Conservation (phyloP, 2,797 vertebrate species). For the Odontamblyopus lacepedii region DNA sequence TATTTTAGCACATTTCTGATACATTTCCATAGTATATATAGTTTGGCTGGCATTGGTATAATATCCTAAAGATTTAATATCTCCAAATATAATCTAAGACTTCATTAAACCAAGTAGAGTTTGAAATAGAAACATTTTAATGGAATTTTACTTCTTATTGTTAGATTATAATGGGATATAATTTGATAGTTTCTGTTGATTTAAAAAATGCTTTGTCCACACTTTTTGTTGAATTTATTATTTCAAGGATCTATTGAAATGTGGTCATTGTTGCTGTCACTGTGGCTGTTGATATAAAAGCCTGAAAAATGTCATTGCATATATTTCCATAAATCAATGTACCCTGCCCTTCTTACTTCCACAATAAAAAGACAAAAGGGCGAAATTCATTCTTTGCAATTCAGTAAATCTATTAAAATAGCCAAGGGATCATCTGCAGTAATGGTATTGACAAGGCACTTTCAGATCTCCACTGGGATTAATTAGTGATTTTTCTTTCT, state of each 20-base stretch:
- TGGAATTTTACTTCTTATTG: background rate
- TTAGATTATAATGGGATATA: background rate
- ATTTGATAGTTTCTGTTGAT: slow-evolving; percentile 7
- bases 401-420: slow-evolving; percentile 16
- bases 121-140: background rate
- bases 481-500: slow-evolving; percentile 3
- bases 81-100: too few relatives aligned
- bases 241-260: slow-evolving; percentile 29
- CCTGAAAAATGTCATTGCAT: slow-evolving; percentile 57
- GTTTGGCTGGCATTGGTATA: too few relatives aligned
- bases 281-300: slow-evolving; percentile 49
- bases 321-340: slow-evolving; percentile 68
- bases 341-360: slow-evolving; percentile 17
- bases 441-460: slow-evolving; percentile 9
- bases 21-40: too few relatives aligned
- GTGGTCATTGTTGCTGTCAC: slow-evolving; percentile 53
- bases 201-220: slow-evolving; percentile 27
- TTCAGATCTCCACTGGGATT: slow-evolving; percentile 1
- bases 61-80: too few relatives aligned
- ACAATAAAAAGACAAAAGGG: slow-evolving; percentile 43
- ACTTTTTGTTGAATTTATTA: slow-evolving; percentile 22
- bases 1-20: too few relatives aligned
- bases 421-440: slow-evolving; percentile 15
- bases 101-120: too few relatives aligned
- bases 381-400: slow-evolving; percentile 39